Evolutionary conservation across 2,797 vertebrate species (phyloP).

Genomic region (Bovichtus diacanthus): DNA sequence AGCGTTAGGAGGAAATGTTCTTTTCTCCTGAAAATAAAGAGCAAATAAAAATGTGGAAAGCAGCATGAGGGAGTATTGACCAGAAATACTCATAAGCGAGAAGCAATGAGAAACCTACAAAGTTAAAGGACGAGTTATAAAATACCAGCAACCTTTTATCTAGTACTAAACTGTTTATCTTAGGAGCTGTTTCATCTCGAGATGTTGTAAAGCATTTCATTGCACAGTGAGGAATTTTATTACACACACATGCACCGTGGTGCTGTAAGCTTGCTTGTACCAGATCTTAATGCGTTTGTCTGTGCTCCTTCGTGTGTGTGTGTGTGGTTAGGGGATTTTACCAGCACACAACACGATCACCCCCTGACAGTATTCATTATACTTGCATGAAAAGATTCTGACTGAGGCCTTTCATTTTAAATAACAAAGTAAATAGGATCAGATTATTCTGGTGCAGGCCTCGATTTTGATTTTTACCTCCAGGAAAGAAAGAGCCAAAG

Average conservation of each 20-base stretch:
- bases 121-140: slow-evolving; percentile 49
- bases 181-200: slow-evolving; percentile 53
- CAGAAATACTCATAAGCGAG: slow-evolving; percentile 38
- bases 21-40: slow-evolving; percentile 64
- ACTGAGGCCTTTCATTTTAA: slow-evolving; percentile 65
- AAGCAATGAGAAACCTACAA: slow-evolving; percentile 50
- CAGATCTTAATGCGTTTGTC: slow-evolving; percentile 16
- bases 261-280: slow-evolving; percentile 19
- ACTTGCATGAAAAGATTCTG: slow-evolving; percentile 61
- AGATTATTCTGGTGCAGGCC: slow-evolving; percentile 62
- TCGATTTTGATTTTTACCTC: slow-evolving; percentile 71
- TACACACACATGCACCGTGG: slow-evolving; percentile 36
- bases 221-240: slow-evolving; percentile 53
- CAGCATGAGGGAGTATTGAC: slow-evolving; percentile 41
- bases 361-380: slow-evolving; percentile 65
- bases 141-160: slow-evolving; percentile 58
- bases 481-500: slow-evolving; percentile 50
- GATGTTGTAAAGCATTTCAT: slow-evolving; percentile 62
- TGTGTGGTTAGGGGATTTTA: slow-evolving; percentile 28
- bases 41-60: slow-evolving; percentile 65
- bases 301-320: slow-evolving; percentile 5
- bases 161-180: slow-evolving; percentile 68
- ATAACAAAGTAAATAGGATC: slow-evolving; percentile 76
- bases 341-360: slow-evolving; percentile 43
- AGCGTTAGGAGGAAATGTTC: slow-evolving; percentile 57